Evolutionary conservation across 2,797 vertebrate species (phyloP), one percentile per base, ranked within the genome.

Genomic region (Gila robusta): DNA sequence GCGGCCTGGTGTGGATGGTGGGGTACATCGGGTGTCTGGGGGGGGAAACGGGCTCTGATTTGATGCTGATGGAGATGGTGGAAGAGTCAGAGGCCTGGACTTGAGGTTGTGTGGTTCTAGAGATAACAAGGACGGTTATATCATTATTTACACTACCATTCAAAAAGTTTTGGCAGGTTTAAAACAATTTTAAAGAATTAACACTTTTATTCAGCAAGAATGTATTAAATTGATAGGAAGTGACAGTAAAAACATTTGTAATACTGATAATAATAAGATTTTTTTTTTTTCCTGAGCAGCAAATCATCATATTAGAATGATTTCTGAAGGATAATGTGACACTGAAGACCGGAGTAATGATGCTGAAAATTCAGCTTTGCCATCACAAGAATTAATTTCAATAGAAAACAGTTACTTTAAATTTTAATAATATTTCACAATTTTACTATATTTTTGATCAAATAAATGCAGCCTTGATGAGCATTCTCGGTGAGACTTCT

Each of bases 31-130:
- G 96, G 0, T 97, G 96, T 78, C 96, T 96, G 62, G 97, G 97
- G 9, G 98, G 98, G 49, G 98, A 99, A 84, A 97, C 96, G 0
- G 98, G 97, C 94, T 99, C 98, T 0, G 97, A 97, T 90, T 99
- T 99, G 88, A 99, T 98, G 96, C 94, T 97, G 93, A 98, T 91
- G 93, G 95, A 96, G 87, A 94, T 97, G 91, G 97, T 95, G 92
- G 97, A 96, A 87, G 97, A 94, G 77, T 91, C 96, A 73, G 97
- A 96, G 94, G 95, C 94, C 91, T 97, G 97, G 96, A 96, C 93
- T 93, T 96, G 92, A 91, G 96, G 96, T 47, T 76, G 88, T 90
- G 95, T 94, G 44, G 95, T 93, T 89, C 97, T 98, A 91, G 26
- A 83, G 88, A 82, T 35, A 19, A 64, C 84, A 77, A 67, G 35